Evolutionary conservation across 2,797 vertebrate genomes (phyloP).

Genomic region (Phyllotis vaccarum): DNA sequence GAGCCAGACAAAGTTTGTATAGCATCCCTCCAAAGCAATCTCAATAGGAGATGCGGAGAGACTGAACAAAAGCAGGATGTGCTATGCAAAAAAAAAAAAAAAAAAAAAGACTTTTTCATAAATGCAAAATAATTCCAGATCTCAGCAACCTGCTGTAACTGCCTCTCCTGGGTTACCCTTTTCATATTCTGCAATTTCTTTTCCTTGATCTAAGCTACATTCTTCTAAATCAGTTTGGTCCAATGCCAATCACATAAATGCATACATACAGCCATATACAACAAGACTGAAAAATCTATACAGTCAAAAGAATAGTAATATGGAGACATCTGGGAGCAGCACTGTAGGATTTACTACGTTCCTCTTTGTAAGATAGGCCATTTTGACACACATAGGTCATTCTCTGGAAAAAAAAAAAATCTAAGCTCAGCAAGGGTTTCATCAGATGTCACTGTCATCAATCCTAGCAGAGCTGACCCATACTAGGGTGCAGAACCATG

Average conservation of each 20-base stretch:
- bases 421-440: slow-evolving; percentile 52
- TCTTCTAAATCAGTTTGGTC: slow-evolving; percentile 58
- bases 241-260: slow-evolving; percentile 29
- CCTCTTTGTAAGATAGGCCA: slow-evolving; percentile 9
- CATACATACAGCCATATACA: background rate
- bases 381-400: slow-evolving; percentile 65
- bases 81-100: slow-evolving; percentile 39
- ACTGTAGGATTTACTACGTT: slow-evolving; percentile 18
- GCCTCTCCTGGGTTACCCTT: background rate
- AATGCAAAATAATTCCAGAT: slow-evolving; percentile 29
- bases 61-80: background rate
- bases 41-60: slow-evolving; percentile 60
- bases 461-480: slow-evolving; percentile 52
- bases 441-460: slow-evolving; percentile 56
- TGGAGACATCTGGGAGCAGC: slow-evolving; percentile 54
- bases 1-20: slow-evolving; percentile 74
- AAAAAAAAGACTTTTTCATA: slow-evolving; percentile 56
- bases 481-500: background rate
- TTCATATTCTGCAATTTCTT: slow-evolving; percentile 34
- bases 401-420: slow-evolving; percentile 46
- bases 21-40: slow-evolving; percentile 77
- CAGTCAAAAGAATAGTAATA: slow-evolving; percentile 39
- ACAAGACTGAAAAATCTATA: slow-evolving; percentile 31
- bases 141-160: slow-evolving; percentile 7
- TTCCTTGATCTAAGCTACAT: slow-evolving; percentile 55